These are phyloP conservation scores for Chaetophractus vellerosus DNA, from an alignment of 2,797 vertebrate genomes.

Conservation along the genomic window DNA sequence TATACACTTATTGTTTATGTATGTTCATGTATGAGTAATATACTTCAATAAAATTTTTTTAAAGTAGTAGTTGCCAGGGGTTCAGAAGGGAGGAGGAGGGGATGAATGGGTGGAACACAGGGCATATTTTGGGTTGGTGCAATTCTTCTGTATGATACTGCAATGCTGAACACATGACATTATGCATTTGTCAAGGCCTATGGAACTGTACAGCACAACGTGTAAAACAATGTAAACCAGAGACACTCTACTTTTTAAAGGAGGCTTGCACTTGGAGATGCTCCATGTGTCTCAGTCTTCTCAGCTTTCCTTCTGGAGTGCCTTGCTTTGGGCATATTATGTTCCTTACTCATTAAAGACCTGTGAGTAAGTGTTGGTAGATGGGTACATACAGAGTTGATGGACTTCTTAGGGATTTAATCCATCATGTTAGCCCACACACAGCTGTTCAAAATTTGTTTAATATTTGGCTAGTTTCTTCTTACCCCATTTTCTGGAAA, in stretches of 20 bases:
- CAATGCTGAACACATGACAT: too few species aligned
- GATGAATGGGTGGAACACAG: too few species aligned
- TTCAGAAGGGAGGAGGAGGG: too few species aligned
- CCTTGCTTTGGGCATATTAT: neutral
- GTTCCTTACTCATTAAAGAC: neutral
- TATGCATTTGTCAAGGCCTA: too few species aligned
- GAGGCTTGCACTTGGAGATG: neutral
- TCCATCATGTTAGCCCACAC: neutral
- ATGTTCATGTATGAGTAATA: too few species aligned
- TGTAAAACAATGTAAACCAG: too few species aligned
- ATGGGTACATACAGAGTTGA: neutral
- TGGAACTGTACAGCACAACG: too few species aligned
- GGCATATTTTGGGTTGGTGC: too few species aligned
- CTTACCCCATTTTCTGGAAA: neutral
- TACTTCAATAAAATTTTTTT: too few species aligned
- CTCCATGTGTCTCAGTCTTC: neutral
- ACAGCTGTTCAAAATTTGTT: neutral
- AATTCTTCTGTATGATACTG: too few species aligned
- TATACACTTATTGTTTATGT: too few species aligned
- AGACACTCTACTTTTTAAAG: neutral
- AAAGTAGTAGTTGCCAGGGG: too few species aligned
- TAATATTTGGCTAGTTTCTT: neutral
- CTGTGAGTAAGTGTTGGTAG: neutral
- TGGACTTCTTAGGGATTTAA: neutral
- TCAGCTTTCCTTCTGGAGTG: neutral